These are phyloP conservation scores for Brachionus plicatilis DNA, from an alignment of 1,140 invertebrate genomes.

Conservation along the genomic window DNA sequence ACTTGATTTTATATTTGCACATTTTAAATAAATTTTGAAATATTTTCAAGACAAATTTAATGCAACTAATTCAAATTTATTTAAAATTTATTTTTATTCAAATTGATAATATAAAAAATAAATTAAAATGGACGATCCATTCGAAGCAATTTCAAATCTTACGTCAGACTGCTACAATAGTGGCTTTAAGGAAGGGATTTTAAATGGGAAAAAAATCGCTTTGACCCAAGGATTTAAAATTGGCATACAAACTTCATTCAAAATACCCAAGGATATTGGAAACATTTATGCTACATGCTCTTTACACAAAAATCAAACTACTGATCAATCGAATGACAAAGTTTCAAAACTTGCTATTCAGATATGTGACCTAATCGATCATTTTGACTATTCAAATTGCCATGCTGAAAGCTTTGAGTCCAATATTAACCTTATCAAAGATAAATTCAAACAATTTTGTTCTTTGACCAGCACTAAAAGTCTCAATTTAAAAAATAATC, in stretches of 20 bases:
- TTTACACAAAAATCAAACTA: neutral
- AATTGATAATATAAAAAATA: neutral
- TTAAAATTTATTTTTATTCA: neutral
- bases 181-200: conserved; percentile 16
- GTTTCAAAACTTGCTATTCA: neutral
- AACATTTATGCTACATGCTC: neutral
- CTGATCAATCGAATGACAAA: neutral
- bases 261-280: conserved; percentile 5
- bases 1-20: no score
- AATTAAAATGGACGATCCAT: neutral
- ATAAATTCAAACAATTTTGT: conserved; percentile 35
- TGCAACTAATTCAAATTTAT: neutral
- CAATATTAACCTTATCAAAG: neutral
- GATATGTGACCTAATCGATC: neutral
- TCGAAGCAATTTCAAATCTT: conserved; percentile 20
- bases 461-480: neutral
- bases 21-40: no score
- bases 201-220: conserved; percentile 17
- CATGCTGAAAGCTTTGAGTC: neutral
- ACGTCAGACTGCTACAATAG: neutral
- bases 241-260: neutral
- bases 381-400: conserved; percentile 17
- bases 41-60: neutral
- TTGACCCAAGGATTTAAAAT: conserved; percentile 31
- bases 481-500: neutral